Evolutionary conservation across 2,113 vertebrate species (phyloP).

Genomic region (Clupea harengus): DNA sequence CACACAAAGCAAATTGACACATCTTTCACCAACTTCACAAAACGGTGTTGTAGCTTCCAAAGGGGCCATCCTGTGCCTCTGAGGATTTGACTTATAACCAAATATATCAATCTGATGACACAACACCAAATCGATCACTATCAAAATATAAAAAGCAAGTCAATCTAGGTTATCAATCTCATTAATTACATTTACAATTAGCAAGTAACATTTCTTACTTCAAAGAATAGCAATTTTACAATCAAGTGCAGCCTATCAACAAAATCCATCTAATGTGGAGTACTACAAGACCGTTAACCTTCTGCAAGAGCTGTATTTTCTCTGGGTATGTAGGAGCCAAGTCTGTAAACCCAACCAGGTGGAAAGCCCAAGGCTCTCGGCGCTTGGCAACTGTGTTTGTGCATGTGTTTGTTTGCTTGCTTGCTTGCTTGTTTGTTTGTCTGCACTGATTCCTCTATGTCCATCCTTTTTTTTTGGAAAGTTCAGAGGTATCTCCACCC

Average conservation of each 20-base stretch:
- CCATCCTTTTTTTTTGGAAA: neutral
- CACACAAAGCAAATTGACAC: neutral
- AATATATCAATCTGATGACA: neutral
- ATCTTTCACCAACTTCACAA: neutral
- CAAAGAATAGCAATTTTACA: neutral
- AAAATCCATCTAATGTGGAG: neutral
- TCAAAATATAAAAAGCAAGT: neutral
- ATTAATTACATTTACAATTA: neutral
- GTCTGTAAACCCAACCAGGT: conserved; percentile 1
- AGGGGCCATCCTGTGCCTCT: no score
- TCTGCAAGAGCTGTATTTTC: neutral
- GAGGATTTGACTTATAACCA: neutral
- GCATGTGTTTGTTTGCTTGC: neutral
- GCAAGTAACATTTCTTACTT: neutral
- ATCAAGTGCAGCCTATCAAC: neutral
- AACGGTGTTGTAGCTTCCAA: neutral
- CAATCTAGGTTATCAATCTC: neutral
- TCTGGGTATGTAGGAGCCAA: neutral
- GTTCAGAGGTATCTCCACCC: neutral
- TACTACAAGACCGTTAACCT: neutral
- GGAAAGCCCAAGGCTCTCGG: neutral
- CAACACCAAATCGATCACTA: neutral
- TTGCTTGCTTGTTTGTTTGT: neutral
- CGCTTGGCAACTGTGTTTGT: neutral
- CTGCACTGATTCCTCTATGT: neutral